Evolutionary conservation across 2,888 invertebrate genomes (phyloP).

Genomic region (Lasioglossum malachurum): DNA sequence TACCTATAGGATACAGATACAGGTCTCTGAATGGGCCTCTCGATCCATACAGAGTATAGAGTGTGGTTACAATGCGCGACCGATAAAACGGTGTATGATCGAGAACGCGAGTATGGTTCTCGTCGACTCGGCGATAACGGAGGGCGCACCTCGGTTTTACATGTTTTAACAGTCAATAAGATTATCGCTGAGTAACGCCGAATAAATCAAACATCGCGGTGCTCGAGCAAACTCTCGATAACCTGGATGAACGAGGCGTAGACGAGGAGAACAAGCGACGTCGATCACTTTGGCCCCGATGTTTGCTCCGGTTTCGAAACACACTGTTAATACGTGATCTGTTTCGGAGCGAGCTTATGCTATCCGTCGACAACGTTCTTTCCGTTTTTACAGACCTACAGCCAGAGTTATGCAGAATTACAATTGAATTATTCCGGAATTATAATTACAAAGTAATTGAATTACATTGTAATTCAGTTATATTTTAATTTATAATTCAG

Average conservation of each 20-base stretch:
- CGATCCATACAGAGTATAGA: constrained; percentile 41
- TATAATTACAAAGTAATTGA: no score
- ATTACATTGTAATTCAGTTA: no score
- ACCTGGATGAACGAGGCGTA: constrained; percentile 55
- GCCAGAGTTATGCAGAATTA: no score
- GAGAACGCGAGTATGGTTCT: constrained; percentile 30
- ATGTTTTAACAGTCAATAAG: constrained; percentile 78
- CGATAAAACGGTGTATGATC: constrained; percentile 41
- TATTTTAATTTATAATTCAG: no score
- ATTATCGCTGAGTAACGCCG: constrained; percentile 78
- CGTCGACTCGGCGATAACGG: constrained; percentile 44
- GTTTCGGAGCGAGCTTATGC: neutral
- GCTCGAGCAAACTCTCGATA: constrained; percentile 68
- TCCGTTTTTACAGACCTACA: neutral
- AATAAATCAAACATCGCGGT: constrained; percentile 78
- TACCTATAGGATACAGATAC: neutral
- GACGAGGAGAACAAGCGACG: constrained; percentile 33
- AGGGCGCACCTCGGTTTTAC: constrained; percentile 75
- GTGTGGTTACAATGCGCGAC: constrained; percentile 38
- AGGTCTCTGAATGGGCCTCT: constrained; percentile 14
- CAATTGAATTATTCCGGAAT: no score
- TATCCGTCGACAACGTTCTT: neutral
- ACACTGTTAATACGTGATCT: constrained; percentile 11
- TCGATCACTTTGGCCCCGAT: constrained; percentile 12
- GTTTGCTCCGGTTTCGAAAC: constrained; percentile 47